Conservation (phyloP, 2,888 invertebrate species). For the Ctena decussata region DNA sequence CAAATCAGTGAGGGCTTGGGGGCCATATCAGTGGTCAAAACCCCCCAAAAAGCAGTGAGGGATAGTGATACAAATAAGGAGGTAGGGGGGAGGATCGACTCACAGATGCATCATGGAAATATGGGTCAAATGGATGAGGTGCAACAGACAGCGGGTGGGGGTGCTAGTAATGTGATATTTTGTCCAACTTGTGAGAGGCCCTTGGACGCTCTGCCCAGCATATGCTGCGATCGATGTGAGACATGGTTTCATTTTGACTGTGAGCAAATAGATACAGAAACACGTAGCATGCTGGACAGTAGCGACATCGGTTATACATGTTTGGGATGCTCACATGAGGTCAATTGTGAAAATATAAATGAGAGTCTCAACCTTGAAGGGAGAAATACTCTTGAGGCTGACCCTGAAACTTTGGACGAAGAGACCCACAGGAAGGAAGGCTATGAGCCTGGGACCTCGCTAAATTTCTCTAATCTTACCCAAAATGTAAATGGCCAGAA, state of each 20-base stretch:
- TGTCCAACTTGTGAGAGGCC: not conserved
- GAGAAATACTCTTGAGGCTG: not conserved
- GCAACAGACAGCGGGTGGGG: no score
- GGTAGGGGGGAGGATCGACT: no score
- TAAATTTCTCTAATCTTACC: not conserved
- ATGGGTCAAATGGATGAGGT: no score
- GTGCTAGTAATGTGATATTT: no score
- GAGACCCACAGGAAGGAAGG: not conserved
- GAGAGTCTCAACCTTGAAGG: not conserved
- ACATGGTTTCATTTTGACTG: not conserved
- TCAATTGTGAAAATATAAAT: not conserved
- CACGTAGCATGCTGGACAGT: not conserved
- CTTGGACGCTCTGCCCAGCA: not conserved
- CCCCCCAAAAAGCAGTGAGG: no score
- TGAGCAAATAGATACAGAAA: not conserved
- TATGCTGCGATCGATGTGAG: not conserved
- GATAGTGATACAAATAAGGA: no score
- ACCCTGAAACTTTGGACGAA: not conserved
- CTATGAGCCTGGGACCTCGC: not conserved
- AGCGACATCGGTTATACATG: not conserved
- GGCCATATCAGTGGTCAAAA: not conserved
- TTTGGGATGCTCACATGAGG: not conserved
- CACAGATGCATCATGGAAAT: no score
- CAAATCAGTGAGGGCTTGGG: not conserved
- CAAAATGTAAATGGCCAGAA: not conserved